Base-by-base conservation (phyloP, 35 echinoderm and acorn worm species). In the Hemicentrotus pulcherrimus region DNA sequence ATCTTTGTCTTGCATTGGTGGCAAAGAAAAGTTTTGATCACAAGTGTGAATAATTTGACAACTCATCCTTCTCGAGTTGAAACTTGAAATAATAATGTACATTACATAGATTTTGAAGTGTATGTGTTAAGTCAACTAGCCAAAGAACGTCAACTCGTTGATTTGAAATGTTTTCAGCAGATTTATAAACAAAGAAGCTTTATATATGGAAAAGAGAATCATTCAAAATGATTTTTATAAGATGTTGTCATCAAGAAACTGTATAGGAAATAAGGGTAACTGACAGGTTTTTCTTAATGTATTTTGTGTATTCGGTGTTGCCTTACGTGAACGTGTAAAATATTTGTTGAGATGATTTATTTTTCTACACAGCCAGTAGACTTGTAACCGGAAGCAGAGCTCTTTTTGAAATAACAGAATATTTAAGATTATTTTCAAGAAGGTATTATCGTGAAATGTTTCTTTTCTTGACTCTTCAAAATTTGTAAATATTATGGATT, bases 261-360 rank as follows among this genome's bases (percentile, higher is more conserved):
- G 4, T 90, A 90, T 90, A 90, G 16, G 88, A 33, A 45, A 33
- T 45, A 24, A 45, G 19, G 88, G 19, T 47, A 90, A 90, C 88
- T 45, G 46, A 13, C 32, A 90, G 5, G 46, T 18, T 90, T 33
- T 90, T 90, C 32, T 35, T 33, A 90, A 41, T 90, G 88, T 90
- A 90, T 45, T 41, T 18, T 16, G 15, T 90, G 88, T 90, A 90
- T 90, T 90, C 33, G 18, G 32, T 90, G 88, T 90, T 90, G 88
- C 88, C 46, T 90, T 33, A 45, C 32, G 14, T 16, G 19, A 28
- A 90, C 32, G 46, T 90, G 19, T 90, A 41, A 90, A 90, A 46
- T 90, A 90, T 90, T 45, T 90, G 88, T 90, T 90, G 32, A 90
- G 88, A 90, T 90, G n/a, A 90, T 90, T 90, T 90, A 90, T 90